Conservation (phyloP, 2,888 invertebrate species). For the Argyresthia goedartella region DNA sequence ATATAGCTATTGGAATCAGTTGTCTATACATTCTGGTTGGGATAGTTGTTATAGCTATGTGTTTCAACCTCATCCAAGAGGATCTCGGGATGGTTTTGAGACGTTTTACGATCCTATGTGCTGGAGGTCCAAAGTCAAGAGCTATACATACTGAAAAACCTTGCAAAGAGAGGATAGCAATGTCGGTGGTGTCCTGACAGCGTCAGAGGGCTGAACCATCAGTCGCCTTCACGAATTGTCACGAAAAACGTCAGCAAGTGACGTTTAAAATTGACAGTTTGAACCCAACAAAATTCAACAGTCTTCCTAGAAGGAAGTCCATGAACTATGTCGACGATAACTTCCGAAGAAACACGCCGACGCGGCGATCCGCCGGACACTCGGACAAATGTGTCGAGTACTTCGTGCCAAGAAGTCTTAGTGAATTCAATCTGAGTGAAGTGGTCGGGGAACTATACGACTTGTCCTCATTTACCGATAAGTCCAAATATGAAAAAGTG, state of each 20-base stretch:
- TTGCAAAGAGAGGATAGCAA: constrained; percentile 61
- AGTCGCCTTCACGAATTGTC: constrained; percentile 23
- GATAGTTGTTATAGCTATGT: constrained; percentile 89
- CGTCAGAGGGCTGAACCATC: constrained; percentile 43
- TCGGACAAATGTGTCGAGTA: constrained; percentile 81
- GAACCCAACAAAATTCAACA: constrained; percentile 56
- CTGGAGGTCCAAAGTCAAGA: constrained; percentile 31
- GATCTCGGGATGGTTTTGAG: constrained; percentile 64
- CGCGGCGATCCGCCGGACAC: constrained; percentile 73
- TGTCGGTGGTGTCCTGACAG: constrained; percentile 71
- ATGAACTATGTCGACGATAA: constrained; percentile 42
- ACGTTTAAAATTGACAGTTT: constrained; percentile 46
- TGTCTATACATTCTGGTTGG: constrained; percentile 87
- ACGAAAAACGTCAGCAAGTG: constrained; percentile 38
- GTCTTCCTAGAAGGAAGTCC: constrained; percentile 64
- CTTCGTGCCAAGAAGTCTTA: constrained; percentile 86
- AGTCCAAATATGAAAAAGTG: constrained; percentile 20
- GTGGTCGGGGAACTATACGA: constrained; percentile 48
- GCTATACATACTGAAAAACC: constrained; percentile 39
- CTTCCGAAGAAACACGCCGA: constrained; percentile 77
- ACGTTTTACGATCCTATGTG: constrained; percentile 29
- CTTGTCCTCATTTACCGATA: constrained; percentile 16
- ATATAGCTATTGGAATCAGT: constrained; percentile 81
- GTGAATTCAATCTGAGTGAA: constrained; percentile 84
- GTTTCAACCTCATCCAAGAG: constrained; percentile 87